Conservation (phyloP, 2,113 vertebrate genomes). For the Poecile atricapillus region DNA sequence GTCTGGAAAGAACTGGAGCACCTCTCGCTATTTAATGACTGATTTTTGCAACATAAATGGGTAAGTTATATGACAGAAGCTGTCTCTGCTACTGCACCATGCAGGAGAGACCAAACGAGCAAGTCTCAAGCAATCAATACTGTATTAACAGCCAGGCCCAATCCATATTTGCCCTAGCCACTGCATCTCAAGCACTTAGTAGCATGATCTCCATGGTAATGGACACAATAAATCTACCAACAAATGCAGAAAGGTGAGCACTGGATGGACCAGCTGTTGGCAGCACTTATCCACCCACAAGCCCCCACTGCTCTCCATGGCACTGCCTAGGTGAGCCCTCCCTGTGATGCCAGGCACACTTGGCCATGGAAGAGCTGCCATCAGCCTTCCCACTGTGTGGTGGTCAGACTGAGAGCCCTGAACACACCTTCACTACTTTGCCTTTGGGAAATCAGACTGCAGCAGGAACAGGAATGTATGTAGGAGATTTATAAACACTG, state of each 20-base stretch:
- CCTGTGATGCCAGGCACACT: not conserved
- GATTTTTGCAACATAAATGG: not conserved
- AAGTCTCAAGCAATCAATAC: not conserved
- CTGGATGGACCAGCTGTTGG: not conserved
- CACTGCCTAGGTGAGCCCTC: not conserved
- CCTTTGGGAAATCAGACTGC: not conserved
- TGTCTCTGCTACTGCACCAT: not conserved
- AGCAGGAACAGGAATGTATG: not conserved
- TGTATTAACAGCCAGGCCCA: not conserved
- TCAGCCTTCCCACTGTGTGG: not conserved
- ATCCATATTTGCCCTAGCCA: not conserved
- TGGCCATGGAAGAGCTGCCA: not conserved
- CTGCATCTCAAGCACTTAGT: not conserved
- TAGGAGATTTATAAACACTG: not conserved
- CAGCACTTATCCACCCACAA: too few relatives aligned
- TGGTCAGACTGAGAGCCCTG: not conserved
- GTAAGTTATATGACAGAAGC: not conserved
- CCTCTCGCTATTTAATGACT: not conserved
- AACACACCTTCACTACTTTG: not conserved
- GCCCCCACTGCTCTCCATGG: not conserved
- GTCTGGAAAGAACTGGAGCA: not conserved
- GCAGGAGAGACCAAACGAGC: not conserved
- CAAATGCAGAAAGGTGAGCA: not conserved
- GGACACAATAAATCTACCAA: not conserved
- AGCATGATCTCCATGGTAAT: rapidly evolving